These are phyloP conservation scores for Polypterus senegalus DNA, from an alignment of 2,113 vertebrate species.

Conservation along the genomic window DNA sequence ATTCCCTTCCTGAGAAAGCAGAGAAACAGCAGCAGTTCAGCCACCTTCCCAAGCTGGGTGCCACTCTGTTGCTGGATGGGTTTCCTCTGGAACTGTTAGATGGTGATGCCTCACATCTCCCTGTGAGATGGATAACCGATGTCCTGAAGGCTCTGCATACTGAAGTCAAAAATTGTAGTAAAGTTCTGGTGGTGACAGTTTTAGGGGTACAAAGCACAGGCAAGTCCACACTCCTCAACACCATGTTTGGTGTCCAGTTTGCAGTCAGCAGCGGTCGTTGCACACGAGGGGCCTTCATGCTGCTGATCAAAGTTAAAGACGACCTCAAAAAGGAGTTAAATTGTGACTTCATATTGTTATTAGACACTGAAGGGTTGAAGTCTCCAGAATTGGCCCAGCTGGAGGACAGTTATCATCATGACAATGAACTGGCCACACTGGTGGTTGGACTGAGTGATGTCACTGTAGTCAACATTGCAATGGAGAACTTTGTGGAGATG, in stretches of 20 bases:
- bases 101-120: constrained; percentile 42
- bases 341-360: constrained; percentile 58
- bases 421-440: constrained; percentile 40
- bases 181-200: constrained; percentile 30
- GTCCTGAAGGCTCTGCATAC: constrained; percentile 38
- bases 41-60: constrained; percentile 34
- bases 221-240: constrained; percentile 59
- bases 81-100: constrained; percentile 49
- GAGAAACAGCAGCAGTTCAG: constrained; percentile 22
- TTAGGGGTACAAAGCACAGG: constrained; percentile 30
- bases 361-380: constrained; percentile 52
- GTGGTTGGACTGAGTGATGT: constrained; percentile 33
- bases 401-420: constrained; percentile 15
- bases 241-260: constrained; percentile 63
- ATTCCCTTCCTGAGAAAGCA: constrained; percentile 18
- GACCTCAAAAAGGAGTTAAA: constrained; percentile 42
- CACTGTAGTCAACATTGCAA: constrained; percentile 34
- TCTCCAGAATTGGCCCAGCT: constrained; percentile 7
- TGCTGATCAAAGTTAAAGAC: constrained; percentile 35
- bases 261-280: constrained; percentile 34
- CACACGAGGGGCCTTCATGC: constrained; percentile 47
- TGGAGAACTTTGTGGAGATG: constrained; percentile 29
- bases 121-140: constrained; percentile 32
- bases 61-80: constrained; percentile 41
- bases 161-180: constrained; percentile 23